Evolutionary conservation across 1,140 invertebrate genomes (phyloP), one percentile per base, ranked within the genome.

Genomic region (Luehdorfia chinensis): DNA sequence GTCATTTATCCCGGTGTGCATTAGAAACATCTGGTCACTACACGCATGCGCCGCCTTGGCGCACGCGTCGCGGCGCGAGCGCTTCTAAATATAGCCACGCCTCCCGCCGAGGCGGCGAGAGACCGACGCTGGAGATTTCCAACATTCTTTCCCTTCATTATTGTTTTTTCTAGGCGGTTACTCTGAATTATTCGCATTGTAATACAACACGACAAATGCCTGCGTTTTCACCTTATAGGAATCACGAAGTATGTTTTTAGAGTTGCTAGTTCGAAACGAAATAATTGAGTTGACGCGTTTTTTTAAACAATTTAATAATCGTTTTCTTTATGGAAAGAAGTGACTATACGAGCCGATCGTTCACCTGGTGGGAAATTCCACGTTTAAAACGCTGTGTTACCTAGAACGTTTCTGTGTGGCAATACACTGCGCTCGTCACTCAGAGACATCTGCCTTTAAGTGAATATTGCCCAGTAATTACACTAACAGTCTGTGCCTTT

Each of bases 111-210:
- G 76, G 53, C 51, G 46, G 46, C 47, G 55, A 49, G 59, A 50
- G 54, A 58, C 62, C 56, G 58, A 65, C 53, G 59, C 74, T 76
- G 78, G 75, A 83, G 72, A 83, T 72, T 77, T 79, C 66, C 67
- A 77, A 79, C 63, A 79, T 79, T 79, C 72, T 52, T 66, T 50
- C 51, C 55, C 64, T 60, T 66, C 49, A 66, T 74, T 62, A 69
- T 74, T 68, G 70, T 71, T 77, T 66, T 63, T 75, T 63, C 53
- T 52, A 11, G 54, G 33, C 27, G 31, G 14, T 25, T 15, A 43
- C 47, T 27, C 46, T 50, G 43, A 39, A 50, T 55, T 47, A 25
- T 60, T 51, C 30, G 25, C 39, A 43, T 43, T 43, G 23, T 43
- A 43, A 43, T 30, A 30, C 39, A 14, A 43, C 39, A 25, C 39